phyloP scores from a whole-genome alignment of 1,140 invertebrate genomes.

The Saccostrea glomerata region DNA sequence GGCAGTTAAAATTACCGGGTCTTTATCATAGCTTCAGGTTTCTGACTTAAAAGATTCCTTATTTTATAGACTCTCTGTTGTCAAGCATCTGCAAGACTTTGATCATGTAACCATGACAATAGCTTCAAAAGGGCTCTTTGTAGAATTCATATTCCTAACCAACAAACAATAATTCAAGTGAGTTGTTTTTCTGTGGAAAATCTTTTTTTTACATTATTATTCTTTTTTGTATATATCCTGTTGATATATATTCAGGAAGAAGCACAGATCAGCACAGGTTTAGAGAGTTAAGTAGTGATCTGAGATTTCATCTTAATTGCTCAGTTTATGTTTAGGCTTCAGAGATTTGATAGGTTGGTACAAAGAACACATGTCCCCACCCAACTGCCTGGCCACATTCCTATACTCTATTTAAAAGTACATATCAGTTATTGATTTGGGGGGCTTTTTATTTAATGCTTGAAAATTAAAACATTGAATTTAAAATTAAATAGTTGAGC shows the following conservation, averaged over 20 bases:
- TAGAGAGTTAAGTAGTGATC: not conserved
- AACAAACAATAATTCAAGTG: not conserved
- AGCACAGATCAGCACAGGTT: constrained; percentile 20
- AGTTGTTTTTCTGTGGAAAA: not conserved
- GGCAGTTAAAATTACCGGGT: not conserved
- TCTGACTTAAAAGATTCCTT: not conserved
- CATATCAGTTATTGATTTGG: not conserved
- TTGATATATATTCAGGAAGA: not conserved
- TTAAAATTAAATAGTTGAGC: not conserved
- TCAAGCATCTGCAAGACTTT: not conserved
- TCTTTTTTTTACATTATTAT: not conserved
- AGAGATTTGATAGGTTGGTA: constrained; percentile 8
- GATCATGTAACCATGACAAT: constrained; percentile 7
- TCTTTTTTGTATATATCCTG: not conserved
- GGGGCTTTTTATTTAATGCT: not conserved
- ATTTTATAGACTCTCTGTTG: not conserved
- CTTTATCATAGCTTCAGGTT: not conserved
- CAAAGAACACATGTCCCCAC: not conserved
- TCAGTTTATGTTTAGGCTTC: constrained; percentile 3
- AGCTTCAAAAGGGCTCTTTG: not conserved
- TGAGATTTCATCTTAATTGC: constrained; percentile 29
- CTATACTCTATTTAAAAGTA: not conserved
- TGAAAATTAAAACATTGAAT: constrained; percentile 11
- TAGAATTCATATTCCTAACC: not conserved
- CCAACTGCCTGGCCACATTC: not conserved